Percentiles rank a stretch among this genome's conserved stretches.
phyloP scores from a whole-genome alignment of 2,888 invertebrate genomes.

The Tryphoninae sp. region DNA sequence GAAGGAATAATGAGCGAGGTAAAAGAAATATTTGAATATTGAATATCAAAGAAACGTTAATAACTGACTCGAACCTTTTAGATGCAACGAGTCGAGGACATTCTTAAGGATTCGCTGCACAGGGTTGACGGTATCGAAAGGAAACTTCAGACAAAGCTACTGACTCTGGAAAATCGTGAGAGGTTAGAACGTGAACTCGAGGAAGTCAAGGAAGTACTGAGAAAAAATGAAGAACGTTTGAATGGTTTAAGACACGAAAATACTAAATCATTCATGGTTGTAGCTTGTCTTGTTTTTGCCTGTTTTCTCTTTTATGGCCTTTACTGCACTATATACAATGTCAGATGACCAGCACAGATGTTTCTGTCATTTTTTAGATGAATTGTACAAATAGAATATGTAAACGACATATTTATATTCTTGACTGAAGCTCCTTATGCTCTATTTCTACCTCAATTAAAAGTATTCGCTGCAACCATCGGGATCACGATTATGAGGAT shows the following conservation, averaged over 20 bases:
- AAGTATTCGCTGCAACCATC: conserved; percentile 11
- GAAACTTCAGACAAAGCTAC: conserved; percentile 69
- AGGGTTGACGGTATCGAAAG: conserved; percentile 73
- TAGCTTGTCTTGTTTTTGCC: conserved; percentile 72
- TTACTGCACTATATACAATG: conserved; percentile 69
- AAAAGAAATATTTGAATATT: conserved; percentile 16
- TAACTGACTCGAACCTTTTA: conserved; percentile 60
- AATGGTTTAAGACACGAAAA: conserved; percentile 73
- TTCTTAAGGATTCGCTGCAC: conserved; percentile 71
- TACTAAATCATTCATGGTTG: conserved; percentile 74
- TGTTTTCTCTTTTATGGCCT: conserved; percentile 74
- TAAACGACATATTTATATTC: conserved; percentile 11
- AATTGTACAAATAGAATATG: conserved; percentile 4
- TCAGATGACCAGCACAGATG: conserved; percentile 49
- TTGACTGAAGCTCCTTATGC: background rate
- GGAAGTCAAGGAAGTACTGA: conserved; percentile 72
- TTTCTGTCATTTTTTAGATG: background rate
- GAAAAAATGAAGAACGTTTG: conserved; percentile 73
- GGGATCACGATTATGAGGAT: conserved; percentile 8
- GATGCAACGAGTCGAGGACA: conserved; percentile 75
- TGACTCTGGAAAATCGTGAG: conserved; percentile 74
- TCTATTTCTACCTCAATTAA: conserved; percentile 12
- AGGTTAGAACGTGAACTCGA: conserved; percentile 74
- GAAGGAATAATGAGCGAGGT: conserved; percentile 68
- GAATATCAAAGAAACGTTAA: background rate